A percentile compares a stretch with the other conserved stretches of the same genome.
Evolutionary conservation across 1,140 invertebrate species (phyloP).

Genomic region (Oncopeltus fasciatus): DNA sequence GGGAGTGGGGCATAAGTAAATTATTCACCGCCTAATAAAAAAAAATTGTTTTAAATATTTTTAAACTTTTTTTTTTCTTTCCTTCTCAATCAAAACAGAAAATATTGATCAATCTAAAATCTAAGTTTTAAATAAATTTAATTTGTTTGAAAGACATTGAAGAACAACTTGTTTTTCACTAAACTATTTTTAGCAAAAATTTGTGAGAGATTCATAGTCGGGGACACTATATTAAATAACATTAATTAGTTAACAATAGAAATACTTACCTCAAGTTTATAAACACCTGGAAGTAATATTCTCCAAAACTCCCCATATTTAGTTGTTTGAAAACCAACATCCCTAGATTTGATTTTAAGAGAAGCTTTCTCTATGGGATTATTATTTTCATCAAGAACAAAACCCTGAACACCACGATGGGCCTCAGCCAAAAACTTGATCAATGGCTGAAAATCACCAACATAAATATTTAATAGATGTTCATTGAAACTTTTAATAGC

Average conservation of each 20-base stretch:
- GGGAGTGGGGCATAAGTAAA: too few species aligned
- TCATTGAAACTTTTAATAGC: too few species aligned
- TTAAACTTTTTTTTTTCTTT: too few species aligned
- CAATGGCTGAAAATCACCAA: constrained; percentile 50
- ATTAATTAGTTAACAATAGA: background rate
- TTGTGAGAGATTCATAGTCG: too few species aligned
- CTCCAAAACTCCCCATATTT: constrained; percentile 73
- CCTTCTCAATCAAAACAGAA: too few species aligned
- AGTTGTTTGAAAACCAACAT: constrained; percentile 76
- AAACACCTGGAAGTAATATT: constrained; percentile 24
- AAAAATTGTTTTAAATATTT: too few species aligned
- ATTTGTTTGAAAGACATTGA: too few species aligned
- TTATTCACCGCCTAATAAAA: too few species aligned
- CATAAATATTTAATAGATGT: too few species aligned
- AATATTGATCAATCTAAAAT: too few species aligned
- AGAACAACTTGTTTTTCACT: background rate
- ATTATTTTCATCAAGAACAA: constrained; percentile 66
- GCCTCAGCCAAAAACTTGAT: constrained; percentile 77
- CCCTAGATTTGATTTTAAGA: constrained; percentile 68
- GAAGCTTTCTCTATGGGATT: constrained; percentile 69
- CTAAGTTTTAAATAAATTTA: too few species aligned
- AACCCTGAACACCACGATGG: constrained; percentile 69
- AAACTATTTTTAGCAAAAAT: too few species aligned
- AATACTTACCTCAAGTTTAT: constrained; percentile 24
- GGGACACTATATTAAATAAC: background rate